Percentiles rank a stretch among this genome's conserved stretches.
phyloP scores from a whole-genome alignment of 2,888 invertebrate genomes.

The Cheilosia variabilis region DNA sequence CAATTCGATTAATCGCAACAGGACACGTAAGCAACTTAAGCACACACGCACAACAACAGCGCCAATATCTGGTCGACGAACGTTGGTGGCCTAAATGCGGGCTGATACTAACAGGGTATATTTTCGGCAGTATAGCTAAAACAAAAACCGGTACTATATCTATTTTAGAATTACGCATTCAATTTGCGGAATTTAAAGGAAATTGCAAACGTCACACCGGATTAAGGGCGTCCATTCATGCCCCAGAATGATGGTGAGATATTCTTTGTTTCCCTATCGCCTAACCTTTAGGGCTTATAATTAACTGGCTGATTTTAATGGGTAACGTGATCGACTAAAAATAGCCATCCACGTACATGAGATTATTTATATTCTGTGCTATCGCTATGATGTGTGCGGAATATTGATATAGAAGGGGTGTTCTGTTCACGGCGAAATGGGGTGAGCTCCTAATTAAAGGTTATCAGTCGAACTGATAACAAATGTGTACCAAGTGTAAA shows the following conservation, averaged over 20 bases:
- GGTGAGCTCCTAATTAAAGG: background rate
- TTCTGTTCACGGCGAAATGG: background rate
- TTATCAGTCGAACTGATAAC: too few species aligned
- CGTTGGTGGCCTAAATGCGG: background rate
- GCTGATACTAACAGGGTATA: too few species aligned
- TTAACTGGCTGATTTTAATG: background rate
- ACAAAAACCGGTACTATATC: background rate
- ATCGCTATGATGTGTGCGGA: background rate
- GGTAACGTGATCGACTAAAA: background rate
- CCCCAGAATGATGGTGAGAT: background rate
- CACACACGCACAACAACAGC: background rate
- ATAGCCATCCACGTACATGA: too few species aligned
- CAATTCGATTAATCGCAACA: constrained; percentile 3
- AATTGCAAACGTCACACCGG: constrained; percentile 9
- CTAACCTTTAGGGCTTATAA: background rate
- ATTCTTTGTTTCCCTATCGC: background rate
- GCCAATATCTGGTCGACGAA: background rate
- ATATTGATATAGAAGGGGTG: background rate
- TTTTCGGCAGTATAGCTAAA: too few species aligned
- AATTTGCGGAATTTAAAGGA: background rate
- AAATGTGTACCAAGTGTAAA: too few species aligned
- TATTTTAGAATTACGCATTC: background rate
- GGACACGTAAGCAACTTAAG: background rate
- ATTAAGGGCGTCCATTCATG: background rate
- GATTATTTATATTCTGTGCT: background rate